These are phyloP conservation scores for Drosophila fuyamai DNA, from an alignment of 1,140 invertebrate genomes.

Conservation along the genomic window DNA sequence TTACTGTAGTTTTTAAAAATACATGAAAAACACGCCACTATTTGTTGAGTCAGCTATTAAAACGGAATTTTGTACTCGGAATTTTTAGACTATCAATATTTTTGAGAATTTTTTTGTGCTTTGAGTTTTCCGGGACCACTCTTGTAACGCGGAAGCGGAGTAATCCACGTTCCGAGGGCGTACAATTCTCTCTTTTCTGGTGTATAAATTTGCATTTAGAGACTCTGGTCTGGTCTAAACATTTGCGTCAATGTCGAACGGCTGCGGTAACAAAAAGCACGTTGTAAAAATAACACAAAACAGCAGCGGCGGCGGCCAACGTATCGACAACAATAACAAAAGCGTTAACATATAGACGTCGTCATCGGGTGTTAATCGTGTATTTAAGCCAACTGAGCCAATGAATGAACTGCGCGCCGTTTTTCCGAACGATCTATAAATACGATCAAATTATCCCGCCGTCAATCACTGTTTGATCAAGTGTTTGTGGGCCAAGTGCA, in stretches of 20 bases:
- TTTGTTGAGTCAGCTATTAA: background rate
- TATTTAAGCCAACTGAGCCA: conserved; percentile 68
- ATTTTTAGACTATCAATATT: background rate
- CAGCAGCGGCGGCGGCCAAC: conserved; percentile 18
- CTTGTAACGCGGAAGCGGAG: conserved; percentile 17
- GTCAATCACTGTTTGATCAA: conserved; percentile 41
- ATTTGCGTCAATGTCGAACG: conserved; percentile 74
- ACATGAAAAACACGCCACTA: background rate
- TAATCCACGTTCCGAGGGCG: conserved; percentile 16
- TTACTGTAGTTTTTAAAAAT: background rate
- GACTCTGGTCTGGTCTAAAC: conserved; percentile 34
- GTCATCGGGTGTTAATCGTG: conserved; percentile 37
- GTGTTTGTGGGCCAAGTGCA: conserved; percentile 45
- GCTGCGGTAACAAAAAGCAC: conserved; percentile 54
- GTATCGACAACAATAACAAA: conserved; percentile 45
- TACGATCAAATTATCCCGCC: conserved; percentile 35
- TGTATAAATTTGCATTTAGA: conserved; percentile 60
- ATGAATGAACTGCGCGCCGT: conserved; percentile 58
- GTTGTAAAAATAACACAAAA: conserved; percentile 78
- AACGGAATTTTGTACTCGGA: background rate
- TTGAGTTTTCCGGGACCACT: conserved; percentile 1
- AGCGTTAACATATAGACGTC: conserved; percentile 34
- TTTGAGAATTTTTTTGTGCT: background rate
- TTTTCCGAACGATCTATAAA: conserved; percentile 33
- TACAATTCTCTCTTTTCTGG: conserved; percentile 4